phyloP scores from a whole-genome alignment of 1,140 invertebrate species.

The Apis laboriosa region DNA sequence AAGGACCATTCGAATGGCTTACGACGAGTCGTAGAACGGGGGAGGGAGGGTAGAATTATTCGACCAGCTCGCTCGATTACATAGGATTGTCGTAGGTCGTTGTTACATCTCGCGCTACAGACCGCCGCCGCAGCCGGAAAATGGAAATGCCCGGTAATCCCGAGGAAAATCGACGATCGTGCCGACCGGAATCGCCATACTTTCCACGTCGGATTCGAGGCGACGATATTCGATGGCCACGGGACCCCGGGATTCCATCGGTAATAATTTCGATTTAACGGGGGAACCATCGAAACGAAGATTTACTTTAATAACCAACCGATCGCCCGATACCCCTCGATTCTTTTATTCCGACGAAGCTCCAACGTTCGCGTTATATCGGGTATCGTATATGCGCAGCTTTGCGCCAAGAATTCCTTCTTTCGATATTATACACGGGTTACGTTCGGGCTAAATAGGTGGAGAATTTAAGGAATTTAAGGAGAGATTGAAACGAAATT shows the following conservation, averaged over 20 bases:
- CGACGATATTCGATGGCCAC: conserved; percentile 21
- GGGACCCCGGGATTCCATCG: background rate
- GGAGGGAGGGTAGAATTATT: conserved; percentile 69
- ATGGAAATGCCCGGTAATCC: conserved; percentile 50
- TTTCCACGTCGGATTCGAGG: conserved; percentile 26
- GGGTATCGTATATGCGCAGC: background rate
- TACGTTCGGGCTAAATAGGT: too few relatives aligned
- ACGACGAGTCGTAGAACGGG: conserved; percentile 54
- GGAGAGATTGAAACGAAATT: too few relatives aligned
- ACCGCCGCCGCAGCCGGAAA: conserved; percentile 32
- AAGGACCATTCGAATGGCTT: conserved; percentile 70
- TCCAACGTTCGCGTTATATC: background rate
- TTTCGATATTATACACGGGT: too few relatives aligned
- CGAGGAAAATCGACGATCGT: conserved; percentile 46
- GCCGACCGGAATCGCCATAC: conserved; percentile 28
- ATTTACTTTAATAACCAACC: conserved; percentile 30
- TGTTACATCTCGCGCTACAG: conserved; percentile 48
- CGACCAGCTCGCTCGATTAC: conserved; percentile 57
- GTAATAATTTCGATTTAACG: conserved; percentile 42
- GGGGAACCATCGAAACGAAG: background rate
- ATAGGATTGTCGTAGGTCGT: conserved; percentile 56
- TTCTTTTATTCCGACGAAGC: background rate
- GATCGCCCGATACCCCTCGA: background rate
- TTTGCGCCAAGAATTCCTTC: background rate
- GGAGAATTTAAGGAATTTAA: too few relatives aligned